Evolutionary conservation across 2,797 vertebrate species (phyloP).

Genomic region (Rhincodon typus): DNA sequence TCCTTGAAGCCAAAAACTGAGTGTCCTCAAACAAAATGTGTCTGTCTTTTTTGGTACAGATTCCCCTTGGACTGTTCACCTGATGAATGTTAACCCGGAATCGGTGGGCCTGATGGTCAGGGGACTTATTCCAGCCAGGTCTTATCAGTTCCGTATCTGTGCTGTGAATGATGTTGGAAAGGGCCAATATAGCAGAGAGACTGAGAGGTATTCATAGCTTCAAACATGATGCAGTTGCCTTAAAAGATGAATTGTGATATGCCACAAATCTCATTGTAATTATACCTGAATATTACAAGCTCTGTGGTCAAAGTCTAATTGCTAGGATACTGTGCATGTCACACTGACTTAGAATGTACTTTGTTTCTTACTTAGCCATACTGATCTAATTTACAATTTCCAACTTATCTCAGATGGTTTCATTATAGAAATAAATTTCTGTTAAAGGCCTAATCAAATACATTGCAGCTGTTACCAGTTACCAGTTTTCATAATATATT

Average conservation of each 20-base stretch:
- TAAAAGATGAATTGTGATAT: neutral
- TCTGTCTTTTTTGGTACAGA: slow-evolving; percentile 52
- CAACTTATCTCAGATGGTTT: neutral
- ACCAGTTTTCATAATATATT: neutral
- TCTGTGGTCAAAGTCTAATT: neutral
- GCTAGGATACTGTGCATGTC: neutral
- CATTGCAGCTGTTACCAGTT: neutral
- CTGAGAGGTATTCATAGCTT: slow-evolving; percentile 70
- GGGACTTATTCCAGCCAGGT: slow-evolving; percentile 82
- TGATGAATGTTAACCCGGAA: slow-evolving; percentile 81
- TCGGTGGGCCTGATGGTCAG: slow-evolving; percentile 67
- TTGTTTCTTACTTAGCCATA: neutral
- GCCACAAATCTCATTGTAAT: neutral
- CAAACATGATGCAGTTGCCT: neutral
- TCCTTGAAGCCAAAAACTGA: neutral
- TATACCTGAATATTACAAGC: neutral
- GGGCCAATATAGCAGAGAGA: slow-evolving; percentile 92
- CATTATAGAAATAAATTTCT: neutral
- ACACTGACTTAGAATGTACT: neutral
- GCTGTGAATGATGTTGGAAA: slow-evolving; percentile 90
- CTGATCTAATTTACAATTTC: neutral
- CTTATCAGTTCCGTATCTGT: slow-evolving; percentile 92
- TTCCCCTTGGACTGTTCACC: slow-evolving; percentile 82
- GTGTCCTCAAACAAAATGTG: neutral
- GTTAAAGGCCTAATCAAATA: neutral